Evolutionary conservation across 1,140 invertebrate species (phyloP), one percentile per base, ranked within the genome.

Genomic region (Sinella curviseta): DNA sequence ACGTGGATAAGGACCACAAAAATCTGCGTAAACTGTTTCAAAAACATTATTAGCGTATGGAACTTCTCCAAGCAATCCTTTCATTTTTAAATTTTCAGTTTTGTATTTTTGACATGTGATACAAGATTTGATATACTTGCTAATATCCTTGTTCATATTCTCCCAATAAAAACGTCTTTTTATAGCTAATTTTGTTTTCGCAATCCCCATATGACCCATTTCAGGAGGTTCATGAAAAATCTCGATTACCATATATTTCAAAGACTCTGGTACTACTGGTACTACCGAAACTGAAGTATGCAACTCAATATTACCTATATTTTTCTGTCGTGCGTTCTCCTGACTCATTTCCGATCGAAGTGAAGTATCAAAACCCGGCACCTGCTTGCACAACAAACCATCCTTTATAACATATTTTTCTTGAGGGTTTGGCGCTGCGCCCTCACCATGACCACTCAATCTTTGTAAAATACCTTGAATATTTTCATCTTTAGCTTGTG

Each of bases 181-280:
- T 48, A 48, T 17, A 8, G 39, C 39, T 48, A 48, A 17, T 48
- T 48, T 48, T 48, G 39, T 48, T 17, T 48, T 4, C 34, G 30
- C 36, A 16, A 77, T 31, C 0, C 78, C 78, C 75, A 80, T 76
- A 54, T 80, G 78, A 67, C 78, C 78, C n/a, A 54, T 24, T 35
- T 79, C 65, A 26, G 67, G 67, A n/a, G 39, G 34, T 31, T 74
- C 34, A 70, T 78, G 77, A 55, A 78, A 78, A 8, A 65, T 36
- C 12, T 39, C 14, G 24, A 75, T 26, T n/a, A 75, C 4, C 48
- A 39, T 35, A 34, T 12, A 8, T 74, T 36, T 74, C 24, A 74
- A 33, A 17, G 31, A 12, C 26, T 34, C 34, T 28, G 70, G 70
- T 12, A 74, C 17, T 31, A 74, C 70, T 48, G 70, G 70, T 8